Percentiles rank a stretch among this genome's conserved stretches.
Conservation (phyloP, 2,113 vertebrate species). For the Haemorhous mexicanus region DNA sequence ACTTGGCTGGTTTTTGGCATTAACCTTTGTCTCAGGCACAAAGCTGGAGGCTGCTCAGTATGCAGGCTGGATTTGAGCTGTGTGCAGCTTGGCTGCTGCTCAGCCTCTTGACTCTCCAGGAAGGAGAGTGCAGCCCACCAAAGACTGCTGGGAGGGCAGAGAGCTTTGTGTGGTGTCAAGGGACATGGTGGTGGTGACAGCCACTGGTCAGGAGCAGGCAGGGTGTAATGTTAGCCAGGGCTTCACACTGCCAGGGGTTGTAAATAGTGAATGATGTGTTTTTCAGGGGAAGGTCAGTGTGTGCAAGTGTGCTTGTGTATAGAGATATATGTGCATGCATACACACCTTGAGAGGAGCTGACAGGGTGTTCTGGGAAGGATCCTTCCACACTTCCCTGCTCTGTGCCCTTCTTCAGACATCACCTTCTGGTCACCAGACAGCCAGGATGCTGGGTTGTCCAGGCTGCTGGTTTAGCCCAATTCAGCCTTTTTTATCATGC, state of each 20-base stretch:
- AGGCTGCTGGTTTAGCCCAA: fast-evolving
- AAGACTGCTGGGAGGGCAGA: background rate
- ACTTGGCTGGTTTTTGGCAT: background rate
- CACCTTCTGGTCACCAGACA: background rate
- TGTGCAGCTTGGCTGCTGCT: background rate
- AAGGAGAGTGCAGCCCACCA: background rate
- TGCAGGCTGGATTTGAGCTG: background rate
- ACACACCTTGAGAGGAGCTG: background rate
- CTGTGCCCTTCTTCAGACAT: background rate
- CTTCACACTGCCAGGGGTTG: background rate
- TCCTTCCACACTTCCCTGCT: background rate
- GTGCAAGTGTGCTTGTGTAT: background rate
- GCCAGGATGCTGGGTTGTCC: background rate
- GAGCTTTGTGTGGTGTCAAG: background rate
- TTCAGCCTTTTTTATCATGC: background rate
- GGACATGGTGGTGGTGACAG: background rate
- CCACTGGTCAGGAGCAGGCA: background rate
- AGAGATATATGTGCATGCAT: fast-evolving
- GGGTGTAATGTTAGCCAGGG: background rate
- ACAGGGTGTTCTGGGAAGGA: background rate
- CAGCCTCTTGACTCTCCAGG: background rate
- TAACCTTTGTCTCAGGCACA: background rate
- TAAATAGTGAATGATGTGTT: background rate
- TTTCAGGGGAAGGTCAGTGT: background rate
- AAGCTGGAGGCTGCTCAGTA: background rate